Evolutionary conservation across 2,113 vertebrate species (phyloP).

Genomic region (Phalacrocorax aristotelis): DNA sequence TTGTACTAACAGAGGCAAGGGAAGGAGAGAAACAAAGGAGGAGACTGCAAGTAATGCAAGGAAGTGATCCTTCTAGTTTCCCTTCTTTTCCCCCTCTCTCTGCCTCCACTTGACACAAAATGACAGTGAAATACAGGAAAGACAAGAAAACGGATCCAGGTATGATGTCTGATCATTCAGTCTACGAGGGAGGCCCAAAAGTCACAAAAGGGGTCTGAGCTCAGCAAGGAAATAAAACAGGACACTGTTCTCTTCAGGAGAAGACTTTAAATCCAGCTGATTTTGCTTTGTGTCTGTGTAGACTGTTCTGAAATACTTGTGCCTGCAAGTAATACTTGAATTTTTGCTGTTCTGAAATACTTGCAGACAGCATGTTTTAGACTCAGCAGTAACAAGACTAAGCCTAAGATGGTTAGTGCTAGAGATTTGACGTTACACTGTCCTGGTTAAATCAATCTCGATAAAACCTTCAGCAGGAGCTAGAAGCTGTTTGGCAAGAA

Average conservation of each 20-base stretch:
- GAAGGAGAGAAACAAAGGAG: neutral
- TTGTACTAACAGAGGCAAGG: neutral
- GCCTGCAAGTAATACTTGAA: neutral
- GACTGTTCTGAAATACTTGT: neutral
- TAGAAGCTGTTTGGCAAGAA: neutral
- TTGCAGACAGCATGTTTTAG: neutral
- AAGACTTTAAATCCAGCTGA: neutral
- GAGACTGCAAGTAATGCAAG: neutral
- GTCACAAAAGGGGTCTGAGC: neutral
- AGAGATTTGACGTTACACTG: neutral
- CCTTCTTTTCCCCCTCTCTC: neutral
- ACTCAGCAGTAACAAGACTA: neutral
- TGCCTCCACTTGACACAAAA: neutral
- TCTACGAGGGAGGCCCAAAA: neutral
- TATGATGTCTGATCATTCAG: neutral
- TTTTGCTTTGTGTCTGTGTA: neutral
- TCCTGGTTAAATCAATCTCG: neutral
- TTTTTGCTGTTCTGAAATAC: neutral
- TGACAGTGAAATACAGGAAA: neutral
- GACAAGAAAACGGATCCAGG: neutral
- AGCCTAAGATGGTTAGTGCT: neutral
- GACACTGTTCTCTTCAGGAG: neutral
- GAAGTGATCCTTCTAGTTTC: neutral
- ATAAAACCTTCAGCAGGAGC: neutral
- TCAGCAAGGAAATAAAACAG: neutral